Evolutionary conservation across 2,797 vertebrate genomes (phyloP), one percentile per base, ranked within the genome.

Genomic region (Notolabrus celidotus): DNA sequence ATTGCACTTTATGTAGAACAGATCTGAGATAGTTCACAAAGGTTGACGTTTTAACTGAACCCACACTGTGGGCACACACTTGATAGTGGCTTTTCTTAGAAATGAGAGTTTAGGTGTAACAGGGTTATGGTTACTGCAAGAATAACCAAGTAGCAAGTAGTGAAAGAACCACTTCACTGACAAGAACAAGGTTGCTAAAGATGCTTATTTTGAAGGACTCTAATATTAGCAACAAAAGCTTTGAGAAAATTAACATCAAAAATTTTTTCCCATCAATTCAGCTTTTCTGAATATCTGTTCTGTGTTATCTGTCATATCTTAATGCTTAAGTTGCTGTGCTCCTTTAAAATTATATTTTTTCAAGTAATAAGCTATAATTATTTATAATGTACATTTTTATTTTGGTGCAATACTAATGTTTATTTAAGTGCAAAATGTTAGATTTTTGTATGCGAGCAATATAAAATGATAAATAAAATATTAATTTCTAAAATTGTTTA

Each of bases 381-480:
- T 80, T 66, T 69, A 55, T 58, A 45, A 16, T 59, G 1, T 34
- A 42, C 19, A 29, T 2, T 1, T n/a, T 14, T 42, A n/a, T 60
- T 67, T 53, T 77, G 49, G 38, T 81, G 72, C 10, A 0, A 4
- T 12, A 0, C 31, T 46, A 17, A 27, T 1, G 0, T 51, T 11
- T 64, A 38, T 59, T 33, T 42, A 52, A 36, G 49, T 45, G 3
- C 0, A 38, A 22, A 39, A 25, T 56, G 17, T 27, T 4, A 61
- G 1, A 36, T 49, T 51, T 39, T 52, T 46, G 5, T 55, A 71
- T 1, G 0, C 36, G 0, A 31, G 4, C 7, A 31, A n/a, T n/a
- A n/a, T n/a, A 3, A 67, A 61, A 5, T 9, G 58, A 41, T 9
- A 25, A 12, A 1, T 43, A 14, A 61, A 20, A 4, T 10, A n/a